Evolutionary conservation across 2,888 invertebrate genomes (phyloP).

Genomic region (Hipparchia semele): DNA sequence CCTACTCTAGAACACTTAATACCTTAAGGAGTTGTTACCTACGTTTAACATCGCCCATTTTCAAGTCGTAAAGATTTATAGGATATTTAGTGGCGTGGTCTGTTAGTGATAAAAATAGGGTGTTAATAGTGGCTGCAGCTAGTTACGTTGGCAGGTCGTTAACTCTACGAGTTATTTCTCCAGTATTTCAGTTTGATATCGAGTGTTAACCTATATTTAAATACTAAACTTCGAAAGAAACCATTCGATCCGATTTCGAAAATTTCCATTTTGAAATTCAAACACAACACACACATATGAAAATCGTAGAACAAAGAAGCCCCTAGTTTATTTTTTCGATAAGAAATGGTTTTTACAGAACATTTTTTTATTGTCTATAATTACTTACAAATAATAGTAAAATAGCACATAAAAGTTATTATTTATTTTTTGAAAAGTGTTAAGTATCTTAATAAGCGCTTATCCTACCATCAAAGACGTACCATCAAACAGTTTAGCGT

Average conservation of each 20-base stretch:
- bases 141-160: slow-evolving; percentile 19
- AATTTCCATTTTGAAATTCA: not conserved
- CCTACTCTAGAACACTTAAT: not conserved
- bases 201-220: slow-evolving; percentile 3
- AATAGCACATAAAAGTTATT: no score
- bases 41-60: not conserved
- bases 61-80: slow-evolving; percentile 33
- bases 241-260: not conserved
- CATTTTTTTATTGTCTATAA: not conserved
- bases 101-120: slow-evolving; percentile 42
- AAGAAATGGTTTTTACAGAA: not conserved
- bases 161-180: slow-evolving; percentile 9
- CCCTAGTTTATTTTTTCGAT: not conserved
- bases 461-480: no score
- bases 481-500: no score
- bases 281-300: not conserved
- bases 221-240: not conserved
- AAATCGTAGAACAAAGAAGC: not conserved
- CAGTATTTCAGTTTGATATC: slow-evolving; percentile 15
- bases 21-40: not conserved
- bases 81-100: slow-evolving; percentile 41
- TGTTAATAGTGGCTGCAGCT: slow-evolving; percentile 15
- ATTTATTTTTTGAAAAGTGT: no score
- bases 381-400: no score
- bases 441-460: no score